A percentile compares a stretch with the other conserved stretches of the same genome.
Evolutionary conservation across 2,113 vertebrate genomes (phyloP).

Genomic region (Hippocampus abdominalis): DNA sequence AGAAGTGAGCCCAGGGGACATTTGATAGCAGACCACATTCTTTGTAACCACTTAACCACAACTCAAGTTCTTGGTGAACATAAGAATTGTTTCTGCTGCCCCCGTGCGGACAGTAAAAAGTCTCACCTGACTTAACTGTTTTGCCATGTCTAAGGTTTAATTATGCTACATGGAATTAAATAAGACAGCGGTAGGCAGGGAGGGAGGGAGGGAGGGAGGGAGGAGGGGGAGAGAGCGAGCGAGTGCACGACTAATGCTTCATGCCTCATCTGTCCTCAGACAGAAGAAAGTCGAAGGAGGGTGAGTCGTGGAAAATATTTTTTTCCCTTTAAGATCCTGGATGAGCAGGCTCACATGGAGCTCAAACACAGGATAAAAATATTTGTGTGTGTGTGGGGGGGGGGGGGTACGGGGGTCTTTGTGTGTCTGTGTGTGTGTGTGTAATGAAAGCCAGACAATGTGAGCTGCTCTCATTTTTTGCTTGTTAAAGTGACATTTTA

Average conservation of each 20-base stretch:
- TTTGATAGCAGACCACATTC: not conserved
- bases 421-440: not conserved
- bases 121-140: not conserved
- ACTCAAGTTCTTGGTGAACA: not conserved
- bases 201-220: not conserved
- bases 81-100: not conserved
- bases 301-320: slow-evolving; percentile 45
- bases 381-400: slow-evolving; percentile 9
- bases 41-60: not conserved
- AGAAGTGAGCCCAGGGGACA: not conserved
- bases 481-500: not conserved
- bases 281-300: slow-evolving; percentile 32
- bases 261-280: slow-evolving; percentile 6
- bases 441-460: slow-evolving; percentile 18
- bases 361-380: slow-evolving; percentile 30
- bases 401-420: too few species aligned
- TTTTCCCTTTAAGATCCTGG: slow-evolving; percentile 61
- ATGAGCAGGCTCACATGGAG: slow-evolving; percentile 82
- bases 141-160: not conserved
- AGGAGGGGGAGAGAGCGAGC: slow-evolving; percentile 29
- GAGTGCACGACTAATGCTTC: slow-evolving; percentile 6
- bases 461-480: not conserved
- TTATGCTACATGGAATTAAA: not conserved
- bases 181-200: too few species aligned
- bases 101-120: not conserved